A percentile compares a stretch with the other conserved stretches of the same genome.
These are phyloP conservation scores for Myrmecobius fasciatus DNA, from an alignment of 2,113 vertebrate species.

Conservation along the genomic window DNA sequence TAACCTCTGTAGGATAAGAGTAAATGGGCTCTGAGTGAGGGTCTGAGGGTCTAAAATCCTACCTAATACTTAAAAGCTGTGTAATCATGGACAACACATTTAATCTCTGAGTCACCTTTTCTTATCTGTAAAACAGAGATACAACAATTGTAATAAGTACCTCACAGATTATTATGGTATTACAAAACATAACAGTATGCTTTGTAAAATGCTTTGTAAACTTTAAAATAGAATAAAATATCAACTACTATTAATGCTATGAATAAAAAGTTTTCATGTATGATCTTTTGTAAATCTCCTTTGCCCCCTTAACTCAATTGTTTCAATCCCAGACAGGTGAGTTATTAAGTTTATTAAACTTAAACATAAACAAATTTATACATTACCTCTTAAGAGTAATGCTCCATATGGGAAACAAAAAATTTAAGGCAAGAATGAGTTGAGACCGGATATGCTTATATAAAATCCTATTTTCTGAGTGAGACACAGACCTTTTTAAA, in stretches of 20 bases:
- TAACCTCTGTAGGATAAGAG: neutral
- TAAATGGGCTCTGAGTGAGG: neutral
- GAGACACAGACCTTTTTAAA: neutral
- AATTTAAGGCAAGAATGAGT: neutral
- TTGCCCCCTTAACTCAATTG: neutral
- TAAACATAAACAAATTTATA: neutral
- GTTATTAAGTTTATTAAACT: neutral
- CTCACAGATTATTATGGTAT: neutral
- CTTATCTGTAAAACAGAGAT: neutral
- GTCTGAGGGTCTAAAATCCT: neutral
- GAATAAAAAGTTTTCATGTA: neutral
- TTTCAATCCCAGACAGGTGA: neutral
- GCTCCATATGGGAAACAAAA: neutral
- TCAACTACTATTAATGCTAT: neutral
- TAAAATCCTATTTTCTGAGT: neutral
- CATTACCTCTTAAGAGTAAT: neutral
- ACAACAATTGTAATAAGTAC: neutral
- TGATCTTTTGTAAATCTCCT: neutral
- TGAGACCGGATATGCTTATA: neutral
- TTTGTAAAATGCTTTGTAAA: neutral
- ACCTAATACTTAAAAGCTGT: neutral
- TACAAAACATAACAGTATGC: neutral
- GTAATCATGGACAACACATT: neutral
- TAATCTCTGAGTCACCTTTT: neutral
- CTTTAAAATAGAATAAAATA: neutral